Evolutionary conservation across 2,888 invertebrate species (phyloP), one percentile per base, ranked within the genome.

Genomic region (Subacronicta megacephala): DNA sequence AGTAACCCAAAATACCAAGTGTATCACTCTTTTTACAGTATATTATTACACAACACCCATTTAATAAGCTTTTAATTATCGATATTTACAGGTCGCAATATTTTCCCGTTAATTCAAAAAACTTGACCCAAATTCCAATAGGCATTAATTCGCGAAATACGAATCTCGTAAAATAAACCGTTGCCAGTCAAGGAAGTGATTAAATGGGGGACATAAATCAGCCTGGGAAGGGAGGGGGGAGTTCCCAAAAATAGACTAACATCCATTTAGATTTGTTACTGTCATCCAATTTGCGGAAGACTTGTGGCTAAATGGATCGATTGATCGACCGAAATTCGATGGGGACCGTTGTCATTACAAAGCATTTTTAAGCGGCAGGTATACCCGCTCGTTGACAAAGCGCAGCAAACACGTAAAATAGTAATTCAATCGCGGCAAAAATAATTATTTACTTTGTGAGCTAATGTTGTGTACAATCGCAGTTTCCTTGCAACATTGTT

Each of bases 141-240:
- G 35, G 54, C 66, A 72, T 72, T 72, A 74, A 75, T 79, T 74
- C 50, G 55, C 64, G 63, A 59, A 67, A 76, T 71, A 64, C 60
- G 68, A 71, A 35, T 52, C 49, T 61, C 63, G 69, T 69, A 73
- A 77, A 78, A 79, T 78, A 75, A 73, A 72, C 76, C 70, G 63
- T 63, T 69, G 65, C 60, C 50, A 56, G 58, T 53, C 46, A 62
- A 54, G 65, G 64, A 65, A 67, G 76, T 78, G 79, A 79, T 78
- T 75, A 76, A 72, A 59, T 47, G 44, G 16, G 16, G 35, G 23
- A 51, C 51, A 65, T 80, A 75, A 81, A 75, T 80, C 75, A 72
- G 43, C n/a, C 3, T 17, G 10, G 23, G 26, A 10, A 26, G 26
- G 26, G 26, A 26, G 26, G 26, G 26, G 26, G 26, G 40, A 37